phyloP scores from a whole-genome alignment of 1,140 invertebrate genomes.

The Anastrepha ludens region DNA sequence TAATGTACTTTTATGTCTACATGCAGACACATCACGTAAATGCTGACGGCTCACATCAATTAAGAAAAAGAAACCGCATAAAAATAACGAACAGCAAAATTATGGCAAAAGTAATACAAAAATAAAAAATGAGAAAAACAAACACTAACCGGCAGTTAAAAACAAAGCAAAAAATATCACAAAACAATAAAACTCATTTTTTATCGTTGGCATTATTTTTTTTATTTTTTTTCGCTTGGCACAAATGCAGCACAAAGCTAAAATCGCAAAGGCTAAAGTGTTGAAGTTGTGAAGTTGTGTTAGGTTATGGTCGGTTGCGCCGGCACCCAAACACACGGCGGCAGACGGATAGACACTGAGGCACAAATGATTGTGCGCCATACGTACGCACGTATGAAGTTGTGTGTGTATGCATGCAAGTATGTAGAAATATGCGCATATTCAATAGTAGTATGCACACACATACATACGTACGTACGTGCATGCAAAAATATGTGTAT shows the following conservation, averaged over 20 bases:
- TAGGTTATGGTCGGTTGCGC: slow-evolving; percentile 45
- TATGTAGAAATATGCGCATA: slow-evolving; percentile 7
- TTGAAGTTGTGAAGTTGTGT: slow-evolving; percentile 48
- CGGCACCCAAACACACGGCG: slow-evolving; percentile 32
- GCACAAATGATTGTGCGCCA: not conserved
- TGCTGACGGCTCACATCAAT: not conserved
- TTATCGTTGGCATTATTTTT: slow-evolving; percentile 33
- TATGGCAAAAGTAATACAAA: slow-evolving; percentile 12
- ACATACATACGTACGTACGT: not conserved
- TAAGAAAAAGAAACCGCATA: not conserved
- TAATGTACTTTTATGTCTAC: not conserved
- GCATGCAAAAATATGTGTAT: not conserved
- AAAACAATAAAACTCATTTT: slow-evolving; percentile 29
- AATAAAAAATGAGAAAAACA: not conserved
- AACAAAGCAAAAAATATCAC: not conserved
- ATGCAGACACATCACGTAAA: not conserved
- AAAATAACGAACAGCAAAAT: slow-evolving; percentile 42
- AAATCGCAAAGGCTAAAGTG: not conserved
- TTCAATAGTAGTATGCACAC: slow-evolving; percentile 18
- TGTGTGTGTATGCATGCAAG: not conserved
- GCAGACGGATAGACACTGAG: not conserved
- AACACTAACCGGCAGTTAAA: not conserved
- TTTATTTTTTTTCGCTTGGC: not conserved
- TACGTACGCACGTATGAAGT: not conserved
- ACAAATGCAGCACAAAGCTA: slow-evolving; percentile 24